Percentiles rank a stretch among this genome's conserved stretches.
These are phyloP conservation scores for Crypturellus tataupa DNA, from an alignment of 2,797 vertebrate genomes.

Conservation along the genomic window DNA sequence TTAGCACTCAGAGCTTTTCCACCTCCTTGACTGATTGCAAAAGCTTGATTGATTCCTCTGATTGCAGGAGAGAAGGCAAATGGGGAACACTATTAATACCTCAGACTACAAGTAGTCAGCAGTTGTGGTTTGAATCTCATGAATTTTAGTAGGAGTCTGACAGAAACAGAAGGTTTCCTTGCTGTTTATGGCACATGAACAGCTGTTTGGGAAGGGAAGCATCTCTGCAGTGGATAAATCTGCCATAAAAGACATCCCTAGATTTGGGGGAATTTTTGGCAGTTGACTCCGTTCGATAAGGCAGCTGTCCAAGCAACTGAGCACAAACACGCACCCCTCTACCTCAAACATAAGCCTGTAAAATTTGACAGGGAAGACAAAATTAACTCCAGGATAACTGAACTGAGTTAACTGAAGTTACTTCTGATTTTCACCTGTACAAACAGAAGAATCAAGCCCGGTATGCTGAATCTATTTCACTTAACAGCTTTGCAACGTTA, in stretches of 20 bases:
- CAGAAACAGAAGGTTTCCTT: constrained; percentile 43
- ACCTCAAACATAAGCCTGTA: not conserved
- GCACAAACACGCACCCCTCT: not conserved
- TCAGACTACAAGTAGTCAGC: not conserved
- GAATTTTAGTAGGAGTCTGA: not conserved
- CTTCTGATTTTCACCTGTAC: not conserved
- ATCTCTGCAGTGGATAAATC: not conserved
- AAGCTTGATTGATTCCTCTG: not conserved
- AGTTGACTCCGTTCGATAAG: not conserved
- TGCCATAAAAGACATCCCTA: not conserved
- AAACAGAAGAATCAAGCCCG: not conserved
- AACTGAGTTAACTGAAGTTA: not conserved
- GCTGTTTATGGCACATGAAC: not conserved
- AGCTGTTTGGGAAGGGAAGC: constrained; percentile 10
- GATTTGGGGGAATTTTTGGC: not conserved
- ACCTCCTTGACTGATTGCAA: not conserved
- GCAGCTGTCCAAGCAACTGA: not conserved
- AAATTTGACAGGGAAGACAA: not conserved
- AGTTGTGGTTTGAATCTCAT: not conserved
- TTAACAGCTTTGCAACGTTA: not conserved
- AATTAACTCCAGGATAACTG: not conserved
- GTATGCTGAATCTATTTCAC: not conserved
- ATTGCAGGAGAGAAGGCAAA: not conserved
- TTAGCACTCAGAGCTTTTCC: not conserved
- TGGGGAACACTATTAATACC: not conserved